A percentile compares a stretch with the other conserved stretches of the same genome.
These are phyloP conservation scores for Oxyruncus cristatus DNA, from an alignment of 2,113 vertebrate species.

Conservation along the genomic window DNA sequence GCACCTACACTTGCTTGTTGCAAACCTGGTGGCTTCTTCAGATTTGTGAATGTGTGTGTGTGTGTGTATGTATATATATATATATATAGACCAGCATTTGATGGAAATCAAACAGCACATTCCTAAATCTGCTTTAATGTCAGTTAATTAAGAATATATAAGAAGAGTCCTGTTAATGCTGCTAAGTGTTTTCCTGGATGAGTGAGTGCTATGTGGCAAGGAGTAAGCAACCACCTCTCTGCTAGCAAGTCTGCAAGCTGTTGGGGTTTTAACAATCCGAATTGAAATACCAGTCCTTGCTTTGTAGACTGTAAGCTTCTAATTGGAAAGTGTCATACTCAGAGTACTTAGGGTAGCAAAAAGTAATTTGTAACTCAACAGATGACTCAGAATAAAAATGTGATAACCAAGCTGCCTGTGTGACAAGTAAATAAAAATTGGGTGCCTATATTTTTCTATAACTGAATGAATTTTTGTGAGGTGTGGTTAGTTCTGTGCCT, in stretches of 20 bases:
- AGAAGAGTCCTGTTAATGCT: background rate
- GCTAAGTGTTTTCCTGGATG: background rate
- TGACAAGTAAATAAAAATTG: background rate
- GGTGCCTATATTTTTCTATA: background rate
- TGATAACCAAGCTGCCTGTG: background rate
- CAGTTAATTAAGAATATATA: background rate
- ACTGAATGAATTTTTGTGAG: background rate
- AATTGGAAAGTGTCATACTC: background rate
- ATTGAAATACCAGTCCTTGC: background rate
- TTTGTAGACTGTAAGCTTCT: background rate
- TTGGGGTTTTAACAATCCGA: background rate
- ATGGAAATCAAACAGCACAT: background rate
- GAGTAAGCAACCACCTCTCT: background rate
- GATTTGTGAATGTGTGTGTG: background rate
- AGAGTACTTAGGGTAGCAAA: background rate
- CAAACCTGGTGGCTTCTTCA: background rate
- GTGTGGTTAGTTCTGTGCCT: background rate
- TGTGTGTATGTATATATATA: background rate
- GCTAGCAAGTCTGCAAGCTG: background rate
- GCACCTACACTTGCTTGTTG: background rate
- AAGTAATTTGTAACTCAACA: background rate
- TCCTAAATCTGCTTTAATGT: background rate
- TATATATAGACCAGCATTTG: background rate
- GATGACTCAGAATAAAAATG: background rate
- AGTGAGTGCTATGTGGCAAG: background rate